phyloP scores from a whole-genome alignment of 2,888 invertebrate species.

The Torymus auratus region DNA sequence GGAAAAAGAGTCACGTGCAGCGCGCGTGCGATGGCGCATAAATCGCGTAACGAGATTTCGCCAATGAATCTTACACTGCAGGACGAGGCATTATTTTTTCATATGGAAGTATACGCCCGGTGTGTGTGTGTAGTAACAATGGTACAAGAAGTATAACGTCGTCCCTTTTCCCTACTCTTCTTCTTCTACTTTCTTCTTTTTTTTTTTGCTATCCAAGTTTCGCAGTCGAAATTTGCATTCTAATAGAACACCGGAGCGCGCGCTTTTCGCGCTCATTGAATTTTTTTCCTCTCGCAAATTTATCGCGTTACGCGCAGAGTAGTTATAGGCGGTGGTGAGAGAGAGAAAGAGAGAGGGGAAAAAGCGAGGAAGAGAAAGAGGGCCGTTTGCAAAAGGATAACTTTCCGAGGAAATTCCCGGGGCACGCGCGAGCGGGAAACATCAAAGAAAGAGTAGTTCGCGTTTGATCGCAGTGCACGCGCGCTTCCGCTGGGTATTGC shows the following conservation, averaged over 20 bases:
- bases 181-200: no score
- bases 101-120: no score
- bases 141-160: no score
- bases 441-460: no score
- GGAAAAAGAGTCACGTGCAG: background rate
- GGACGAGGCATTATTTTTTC: no score
- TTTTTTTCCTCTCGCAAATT: conserved; percentile 40
- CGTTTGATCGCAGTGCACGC: no score
- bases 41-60: conserved; percentile 24
- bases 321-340: background rate
- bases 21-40: background rate
- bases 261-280: conserved; percentile 34
- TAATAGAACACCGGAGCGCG: conserved; percentile 35
- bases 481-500: no score
- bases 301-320: conserved; percentile 13
- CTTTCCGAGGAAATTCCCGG: conserved; percentile 6
- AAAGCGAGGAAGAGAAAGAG: background rate
- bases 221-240: conserved; percentile 40
- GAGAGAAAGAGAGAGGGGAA: no score
- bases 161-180: no score
- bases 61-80: background rate
- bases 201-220: no score
- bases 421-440: no score
- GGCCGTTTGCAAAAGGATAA: conserved; percentile 20
- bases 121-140: no score